Conservation (phyloP, 2,888 invertebrate genomes). For the Tridacna gigas region DNA sequence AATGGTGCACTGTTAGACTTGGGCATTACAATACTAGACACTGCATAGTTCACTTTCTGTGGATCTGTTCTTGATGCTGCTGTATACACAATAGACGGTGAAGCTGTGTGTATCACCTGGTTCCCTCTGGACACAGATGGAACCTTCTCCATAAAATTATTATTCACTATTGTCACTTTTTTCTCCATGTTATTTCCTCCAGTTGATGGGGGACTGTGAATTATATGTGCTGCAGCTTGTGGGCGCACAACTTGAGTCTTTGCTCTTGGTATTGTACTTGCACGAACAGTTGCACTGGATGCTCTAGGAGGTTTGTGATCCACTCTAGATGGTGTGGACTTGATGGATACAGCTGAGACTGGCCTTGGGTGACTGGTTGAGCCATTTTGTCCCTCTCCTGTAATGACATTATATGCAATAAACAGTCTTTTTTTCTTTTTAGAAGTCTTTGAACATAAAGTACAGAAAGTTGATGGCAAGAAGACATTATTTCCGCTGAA, state of each 20-base stretch:
- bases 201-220: slow-evolving; percentile 58
- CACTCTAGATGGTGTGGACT: slow-evolving; percentile 34
- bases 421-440: too few species aligned
- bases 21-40: slow-evolving; percentile 61
- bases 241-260: slow-evolving; percentile 72
- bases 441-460: too few species aligned
- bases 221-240: slow-evolving; percentile 80
- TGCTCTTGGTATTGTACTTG: slow-evolving; percentile 61
- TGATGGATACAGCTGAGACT: slow-evolving; percentile 71
- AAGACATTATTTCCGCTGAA: too few species aligned
- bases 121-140: slow-evolving; percentile 59
- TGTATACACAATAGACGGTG: slow-evolving; percentile 53
- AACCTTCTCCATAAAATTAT: slow-evolving; percentile 74
- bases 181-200: slow-evolving; percentile 43
- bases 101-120: slow-evolving; percentile 33
- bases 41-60: slow-evolving; percentile 68
- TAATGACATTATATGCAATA: not conserved
- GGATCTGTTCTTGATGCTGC: slow-evolving; percentile 48
- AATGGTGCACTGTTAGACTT: slow-evolving; percentile 60
- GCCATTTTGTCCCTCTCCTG: not conserved
- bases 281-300: slow-evolving; percentile 69
- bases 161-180: slow-evolving; percentile 73
- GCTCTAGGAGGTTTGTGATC: slow-evolving; percentile 65
- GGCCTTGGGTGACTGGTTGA: slow-evolving; percentile 66
- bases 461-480: too few species aligned